These are phyloP conservation scores for Trachymyrmex cornetzi DNA, from an alignment of 1,140 invertebrate species.

Conservation along the genomic window DNA sequence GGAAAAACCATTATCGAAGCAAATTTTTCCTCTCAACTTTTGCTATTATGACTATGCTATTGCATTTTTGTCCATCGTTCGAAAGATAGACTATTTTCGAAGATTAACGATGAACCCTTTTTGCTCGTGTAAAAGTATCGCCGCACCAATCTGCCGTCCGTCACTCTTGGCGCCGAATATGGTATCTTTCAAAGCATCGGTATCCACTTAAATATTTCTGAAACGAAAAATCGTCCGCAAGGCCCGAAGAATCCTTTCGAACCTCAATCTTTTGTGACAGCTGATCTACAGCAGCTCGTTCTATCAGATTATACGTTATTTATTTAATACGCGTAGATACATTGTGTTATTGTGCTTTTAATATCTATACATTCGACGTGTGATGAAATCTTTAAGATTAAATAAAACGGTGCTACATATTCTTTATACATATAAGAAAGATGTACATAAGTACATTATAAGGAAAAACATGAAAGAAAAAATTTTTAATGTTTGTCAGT, in stretches of 20 bases:
- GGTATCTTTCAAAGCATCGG: constrained; percentile 82
- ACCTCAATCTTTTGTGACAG: constrained; percentile 79
- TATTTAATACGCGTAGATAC: constrained; percentile 73
- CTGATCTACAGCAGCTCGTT: constrained; percentile 71
- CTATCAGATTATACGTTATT: constrained; percentile 79
- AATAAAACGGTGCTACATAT: constrained; percentile 30
- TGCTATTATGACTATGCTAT: not conserved
- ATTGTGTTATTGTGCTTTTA: constrained; percentile 64
- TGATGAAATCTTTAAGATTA: constrained; percentile 44
- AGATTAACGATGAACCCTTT: constrained; percentile 73
- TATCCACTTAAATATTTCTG: constrained; percentile 83
- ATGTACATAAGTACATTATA: not conserved
- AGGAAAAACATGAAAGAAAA: not conserved
- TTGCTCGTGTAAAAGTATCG: constrained; percentile 52
- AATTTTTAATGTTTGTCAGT: constrained; percentile 41
- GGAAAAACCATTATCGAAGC: constrained; percentile 30
- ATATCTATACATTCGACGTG: constrained; percentile 44
- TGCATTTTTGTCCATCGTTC: constrained; percentile 20
- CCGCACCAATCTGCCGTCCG: constrained; percentile 50
- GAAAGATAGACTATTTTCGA: constrained; percentile 35
- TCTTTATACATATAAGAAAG: not conserved
- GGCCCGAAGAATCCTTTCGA: constrained; percentile 74
- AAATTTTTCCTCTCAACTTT: constrained; percentile 48
- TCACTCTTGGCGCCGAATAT: constrained; percentile 10
- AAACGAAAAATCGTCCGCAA: constrained; percentile 72